Evolutionary conservation across 2,888 invertebrate genomes (phyloP).

Genomic region (Drosophila kokeensis): DNA sequence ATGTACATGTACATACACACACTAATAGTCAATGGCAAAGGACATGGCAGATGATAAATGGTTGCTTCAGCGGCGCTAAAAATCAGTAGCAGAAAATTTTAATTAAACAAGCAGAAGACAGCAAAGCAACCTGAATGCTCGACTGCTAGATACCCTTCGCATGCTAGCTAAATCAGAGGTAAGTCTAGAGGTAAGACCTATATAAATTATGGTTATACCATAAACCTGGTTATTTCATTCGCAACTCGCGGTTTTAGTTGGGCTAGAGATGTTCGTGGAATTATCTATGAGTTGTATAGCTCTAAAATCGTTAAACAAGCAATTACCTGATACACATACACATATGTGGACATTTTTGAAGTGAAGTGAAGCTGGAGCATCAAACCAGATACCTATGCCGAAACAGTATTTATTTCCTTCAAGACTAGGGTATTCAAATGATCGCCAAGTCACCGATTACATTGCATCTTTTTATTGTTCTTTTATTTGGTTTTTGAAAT

Average conservation of each 20-base stretch:
- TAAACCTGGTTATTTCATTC: not conserved
- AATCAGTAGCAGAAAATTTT: constrained; percentile 71
- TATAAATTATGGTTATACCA: not conserved
- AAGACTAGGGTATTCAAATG: not conserved
- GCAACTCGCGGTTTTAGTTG: not conserved
- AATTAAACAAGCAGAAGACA: constrained; percentile 48
- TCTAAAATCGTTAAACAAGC: not conserved
- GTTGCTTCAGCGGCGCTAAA: constrained; percentile 57
- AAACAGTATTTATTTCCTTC: not conserved
- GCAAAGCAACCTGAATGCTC: not conserved
- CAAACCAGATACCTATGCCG: not conserved
- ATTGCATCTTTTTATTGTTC: not conserved
- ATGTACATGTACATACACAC: constrained; percentile 1
- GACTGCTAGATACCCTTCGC: constrained; percentile 6
- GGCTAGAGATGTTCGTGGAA: not conserved
- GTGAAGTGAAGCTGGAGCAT: not conserved
- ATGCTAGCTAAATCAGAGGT: not conserved
- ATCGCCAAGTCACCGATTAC: not conserved
- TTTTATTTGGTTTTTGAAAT: not conserved
- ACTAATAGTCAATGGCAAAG: constrained; percentile 26
- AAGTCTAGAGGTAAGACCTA: not conserved
- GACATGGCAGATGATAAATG: constrained; percentile 68
- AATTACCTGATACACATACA: too few species aligned
- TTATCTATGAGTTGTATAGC: not conserved
- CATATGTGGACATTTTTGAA: not conserved